phyloP scores from a whole-genome alignment of 1,140 invertebrate genomes.

The Halyomorpha halys region DNA sequence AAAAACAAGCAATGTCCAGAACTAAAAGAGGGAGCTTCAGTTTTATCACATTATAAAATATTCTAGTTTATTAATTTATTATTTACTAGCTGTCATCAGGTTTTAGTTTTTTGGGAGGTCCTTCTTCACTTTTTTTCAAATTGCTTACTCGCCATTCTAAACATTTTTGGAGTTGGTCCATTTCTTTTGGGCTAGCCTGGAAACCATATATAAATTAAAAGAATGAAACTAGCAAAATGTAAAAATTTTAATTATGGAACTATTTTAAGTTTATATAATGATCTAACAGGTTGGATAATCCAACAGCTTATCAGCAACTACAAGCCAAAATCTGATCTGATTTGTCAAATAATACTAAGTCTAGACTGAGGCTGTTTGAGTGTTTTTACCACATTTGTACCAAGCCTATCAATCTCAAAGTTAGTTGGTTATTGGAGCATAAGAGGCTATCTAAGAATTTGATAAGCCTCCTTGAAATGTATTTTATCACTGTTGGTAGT shows the following conservation, averaged over 20 bases:
- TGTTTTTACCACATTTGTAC: no score
- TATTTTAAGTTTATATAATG: no score
- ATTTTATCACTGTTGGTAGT: no score
- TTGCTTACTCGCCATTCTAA: slow-evolving; percentile 29
- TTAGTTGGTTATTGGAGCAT: no score
- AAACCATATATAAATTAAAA: slow-evolving; percentile 8
- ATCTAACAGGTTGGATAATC: no score
- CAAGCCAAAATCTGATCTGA: no score
- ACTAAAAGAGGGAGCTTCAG: not conserved
- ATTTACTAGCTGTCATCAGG: slow-evolving; percentile 9
- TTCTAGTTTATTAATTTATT: not conserved
- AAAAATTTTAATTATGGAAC: not conserved
- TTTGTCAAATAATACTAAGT: no score
- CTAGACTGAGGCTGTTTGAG: no score
- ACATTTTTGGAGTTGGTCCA: slow-evolving; percentile 27
- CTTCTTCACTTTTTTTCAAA: slow-evolving; percentile 24
- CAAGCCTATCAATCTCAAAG: no score
- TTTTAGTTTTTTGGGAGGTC: slow-evolving; percentile 1
- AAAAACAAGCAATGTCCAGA: not conserved
- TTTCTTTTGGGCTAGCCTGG: slow-evolving; percentile 28
- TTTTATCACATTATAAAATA: not conserved
- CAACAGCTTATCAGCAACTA: no score
- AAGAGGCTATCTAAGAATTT: no score
- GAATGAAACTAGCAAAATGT: not conserved
- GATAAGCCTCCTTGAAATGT: no score